phyloP scores from a whole-genome alignment of 2,888 invertebrate genomes.

The Folsomia manolachei region DNA sequence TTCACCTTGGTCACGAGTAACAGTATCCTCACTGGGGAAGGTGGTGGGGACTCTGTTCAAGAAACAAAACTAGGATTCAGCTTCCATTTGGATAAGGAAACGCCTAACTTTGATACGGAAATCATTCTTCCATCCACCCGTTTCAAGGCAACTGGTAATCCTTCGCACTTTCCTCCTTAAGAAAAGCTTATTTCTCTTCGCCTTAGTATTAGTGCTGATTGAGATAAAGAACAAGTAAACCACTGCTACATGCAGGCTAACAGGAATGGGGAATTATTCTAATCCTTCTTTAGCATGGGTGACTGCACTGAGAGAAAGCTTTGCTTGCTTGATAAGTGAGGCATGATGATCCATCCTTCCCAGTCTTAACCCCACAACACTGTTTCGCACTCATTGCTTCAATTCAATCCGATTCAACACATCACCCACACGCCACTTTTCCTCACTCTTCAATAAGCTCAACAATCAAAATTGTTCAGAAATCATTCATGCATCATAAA shows the following conservation, averaged over 20 bases:
- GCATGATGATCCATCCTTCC: neutral
- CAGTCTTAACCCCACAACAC: neutral
- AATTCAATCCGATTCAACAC: too few species aligned
- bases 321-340: too few species aligned
- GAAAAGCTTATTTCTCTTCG: neutral
- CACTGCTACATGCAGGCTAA: too few species aligned
- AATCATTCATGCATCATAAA: neutral
- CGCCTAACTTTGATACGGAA: conserved; percentile 23
- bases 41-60: conserved; percentile 7
- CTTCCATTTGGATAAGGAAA: conserved; percentile 38
- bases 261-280: neutral
- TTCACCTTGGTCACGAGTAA: conserved; percentile 25
- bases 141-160: conserved; percentile 26
- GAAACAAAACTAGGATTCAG: conserved; percentile 38
- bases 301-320: neutral
- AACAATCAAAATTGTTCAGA: neutral
- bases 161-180: neutral
- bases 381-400: neutral
- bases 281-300: neutral
- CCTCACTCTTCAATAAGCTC: neutral
- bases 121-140: conserved; percentile 3
- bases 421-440: neutral
- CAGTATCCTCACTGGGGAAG: conserved; percentile 21
- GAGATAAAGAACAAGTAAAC: too few species aligned
- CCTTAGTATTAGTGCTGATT: too few species aligned